Base-by-base conservation (phyloP, 1,140 invertebrate species). In the Bombus breviceps region DNA sequence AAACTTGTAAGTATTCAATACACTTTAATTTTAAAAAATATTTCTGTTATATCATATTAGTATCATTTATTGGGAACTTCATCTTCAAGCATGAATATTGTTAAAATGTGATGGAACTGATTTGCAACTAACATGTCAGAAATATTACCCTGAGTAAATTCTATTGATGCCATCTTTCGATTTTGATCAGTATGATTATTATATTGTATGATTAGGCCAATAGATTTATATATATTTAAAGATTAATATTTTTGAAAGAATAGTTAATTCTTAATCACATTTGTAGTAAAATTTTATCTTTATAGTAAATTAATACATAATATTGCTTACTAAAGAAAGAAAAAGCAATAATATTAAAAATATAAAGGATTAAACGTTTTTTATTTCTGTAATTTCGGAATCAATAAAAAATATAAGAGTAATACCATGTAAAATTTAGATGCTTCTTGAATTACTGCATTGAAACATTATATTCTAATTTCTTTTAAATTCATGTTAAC, bases 61-160 rank as follows among this genome's bases (percentile, higher is more conserved):
- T 90, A 71, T 82, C 53, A 75, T 41, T 85, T 82, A 66, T 25
- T 15, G 88, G 41, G 53, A 81, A 80, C 77, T 57, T 80, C 39
- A 4, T 68, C 66, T 66, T 62, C 41, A n/a, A 82, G 80, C 62
- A 83, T 47, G 32, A 78, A 75, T 76, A 71, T 82, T 87, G 47
- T 83, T 85, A 77, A 81, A 84, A 71, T 59, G 18, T 73, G 59
- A 87, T 85, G 41, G 47, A 87, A 85, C 68, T 89, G 59, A 22
- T 25, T 84, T 89, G 64, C 32, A 68, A 68, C 15, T 83, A 32
- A 80, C 47, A 83, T 43, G 66, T 86, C 32, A 66, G 32, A 66
- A 34, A 66, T 34, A 66, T 66, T 81, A 87, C 77, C 77, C 81
- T 89, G 88, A 90, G 81, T 79, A 71, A 79, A 78, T 69, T 18